phyloP scores from a whole-genome alignment of 2,888 invertebrate genomes.

The Homarus gammarus region DNA sequence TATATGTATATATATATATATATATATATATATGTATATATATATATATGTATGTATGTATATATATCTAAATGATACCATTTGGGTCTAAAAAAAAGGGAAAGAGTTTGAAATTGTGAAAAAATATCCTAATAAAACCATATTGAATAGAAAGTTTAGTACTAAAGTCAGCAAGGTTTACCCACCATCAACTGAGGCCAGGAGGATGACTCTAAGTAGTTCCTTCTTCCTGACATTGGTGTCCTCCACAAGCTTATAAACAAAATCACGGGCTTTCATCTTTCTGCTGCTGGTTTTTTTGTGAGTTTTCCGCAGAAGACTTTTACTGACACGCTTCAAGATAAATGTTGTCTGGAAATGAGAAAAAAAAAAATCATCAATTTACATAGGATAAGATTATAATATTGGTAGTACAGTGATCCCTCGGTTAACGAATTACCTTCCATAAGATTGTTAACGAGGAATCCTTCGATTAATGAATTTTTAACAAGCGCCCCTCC shows the following conservation, averaged over 20 bases:
- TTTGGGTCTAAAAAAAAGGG: too few species aligned
- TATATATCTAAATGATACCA: too few species aligned
- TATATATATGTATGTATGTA: too few species aligned
- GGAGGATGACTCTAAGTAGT: constrained; percentile 62
- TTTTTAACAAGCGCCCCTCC: too few species aligned
- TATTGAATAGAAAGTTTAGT: too few species aligned
- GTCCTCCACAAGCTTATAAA: constrained; percentile 62
- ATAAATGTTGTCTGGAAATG: constrained; percentile 59
- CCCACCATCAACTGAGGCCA: constrained; percentile 62
- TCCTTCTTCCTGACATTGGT: constrained; percentile 35
- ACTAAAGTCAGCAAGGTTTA: too few species aligned
- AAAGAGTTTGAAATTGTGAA: too few species aligned
- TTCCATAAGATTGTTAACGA: not conserved
- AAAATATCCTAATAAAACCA: too few species aligned
- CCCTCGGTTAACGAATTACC: not conserved
- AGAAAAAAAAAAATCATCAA: not conserved
- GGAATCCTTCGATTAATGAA: not conserved
- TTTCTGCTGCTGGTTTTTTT: not conserved
- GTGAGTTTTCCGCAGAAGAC: constrained; percentile 6
- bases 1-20: too few species aligned
- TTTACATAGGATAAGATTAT: not conserved
- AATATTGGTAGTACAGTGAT: not conserved
- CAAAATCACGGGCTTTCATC: constrained; percentile 54
- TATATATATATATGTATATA: too few species aligned
- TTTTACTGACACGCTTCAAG: constrained; percentile 26